These are phyloP conservation scores for Lepisosteus oculatus DNA, from an alignment of 2,113 vertebrate genomes.

Conservation along the genomic window DNA sequence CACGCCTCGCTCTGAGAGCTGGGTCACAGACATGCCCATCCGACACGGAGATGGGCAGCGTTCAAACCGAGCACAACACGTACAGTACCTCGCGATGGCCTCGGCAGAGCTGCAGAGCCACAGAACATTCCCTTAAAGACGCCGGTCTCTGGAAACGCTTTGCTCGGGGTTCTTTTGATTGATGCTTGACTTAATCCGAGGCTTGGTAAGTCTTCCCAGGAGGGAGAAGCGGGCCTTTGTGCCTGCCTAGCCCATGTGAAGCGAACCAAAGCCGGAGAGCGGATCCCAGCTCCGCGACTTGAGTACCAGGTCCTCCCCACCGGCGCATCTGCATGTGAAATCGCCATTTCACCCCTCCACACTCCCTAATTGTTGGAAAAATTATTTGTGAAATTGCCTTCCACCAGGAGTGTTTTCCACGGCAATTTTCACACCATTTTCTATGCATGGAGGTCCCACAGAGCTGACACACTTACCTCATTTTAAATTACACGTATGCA, in stretches of 20 bases:
- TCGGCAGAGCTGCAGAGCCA: constrained; percentile 26
- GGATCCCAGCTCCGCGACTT: constrained; percentile 54
- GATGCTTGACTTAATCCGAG: constrained; percentile 67
- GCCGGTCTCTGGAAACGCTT: constrained; percentile 36
- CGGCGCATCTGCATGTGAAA: constrained; percentile 80
- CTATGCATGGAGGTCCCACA: constrained; percentile 60
- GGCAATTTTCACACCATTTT: constrained; percentile 67
- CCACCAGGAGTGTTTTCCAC: constrained; percentile 75
- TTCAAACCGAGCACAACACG: constrained; percentile 42
- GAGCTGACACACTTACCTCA: constrained; percentile 54
- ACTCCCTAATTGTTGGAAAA: constrained; percentile 92
- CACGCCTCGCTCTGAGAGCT: not conserved
- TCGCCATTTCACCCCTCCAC: constrained; percentile 92
- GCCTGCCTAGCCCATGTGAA: constrained; percentile 54
- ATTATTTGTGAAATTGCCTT: constrained; percentile 94
- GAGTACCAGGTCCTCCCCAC: constrained; percentile 71
- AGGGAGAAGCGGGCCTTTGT: constrained; percentile 62
- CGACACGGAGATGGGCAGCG: constrained; percentile 26
- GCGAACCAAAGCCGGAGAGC: constrained; percentile 54
- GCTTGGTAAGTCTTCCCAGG: constrained; percentile 55
- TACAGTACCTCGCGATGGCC: constrained; percentile 4
- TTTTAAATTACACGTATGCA: constrained; percentile 22
- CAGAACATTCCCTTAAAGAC: constrained; percentile 33
- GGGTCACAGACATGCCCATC: constrained; percentile 32
- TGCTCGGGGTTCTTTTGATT: constrained; percentile 61